Evolutionary conservation across 92 coral and sea anemone species (phyloP).

Genomic region (Pocillopora grandis): DNA sequence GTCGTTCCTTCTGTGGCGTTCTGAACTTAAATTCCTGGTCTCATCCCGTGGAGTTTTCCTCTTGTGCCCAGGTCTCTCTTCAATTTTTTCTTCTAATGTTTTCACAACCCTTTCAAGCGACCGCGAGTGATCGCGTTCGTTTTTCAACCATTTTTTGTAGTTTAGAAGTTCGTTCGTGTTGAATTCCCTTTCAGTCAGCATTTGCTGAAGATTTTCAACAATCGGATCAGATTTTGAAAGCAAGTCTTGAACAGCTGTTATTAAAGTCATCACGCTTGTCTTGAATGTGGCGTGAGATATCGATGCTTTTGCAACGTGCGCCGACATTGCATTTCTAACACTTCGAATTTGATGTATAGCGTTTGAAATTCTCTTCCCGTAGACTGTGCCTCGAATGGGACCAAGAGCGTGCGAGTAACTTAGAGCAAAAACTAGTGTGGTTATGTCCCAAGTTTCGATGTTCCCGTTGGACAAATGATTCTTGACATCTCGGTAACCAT

Average conservation of each 20-base stretch:
- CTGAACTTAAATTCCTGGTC: too few species aligned
- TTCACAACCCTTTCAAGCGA: constrained; percentile 34
- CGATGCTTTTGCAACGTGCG: constrained; percentile 23
- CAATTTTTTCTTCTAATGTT: constrained; percentile 7
- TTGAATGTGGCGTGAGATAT: constrained; percentile 28
- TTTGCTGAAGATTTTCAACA: constrained; percentile 14
- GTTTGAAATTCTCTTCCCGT: constrained; percentile 13
- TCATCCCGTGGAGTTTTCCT: not conserved
- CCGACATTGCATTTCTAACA: constrained; percentile 30
- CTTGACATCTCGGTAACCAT: constrained; percentile 30
- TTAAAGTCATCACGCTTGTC: constrained; percentile 15
- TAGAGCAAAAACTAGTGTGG: constrained; percentile 32
- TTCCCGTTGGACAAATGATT: constrained; percentile 24
- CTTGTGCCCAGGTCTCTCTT: not conserved
- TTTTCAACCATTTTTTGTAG: constrained; percentile 7
- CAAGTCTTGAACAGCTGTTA: constrained; percentile 38
- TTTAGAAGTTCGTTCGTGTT: constrained; percentile 22
- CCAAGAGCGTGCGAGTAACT: constrained; percentile 32
- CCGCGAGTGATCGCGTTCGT: constrained; percentile 8
- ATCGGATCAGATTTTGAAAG: constrained; percentile 28
- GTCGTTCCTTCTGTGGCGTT: not conserved
- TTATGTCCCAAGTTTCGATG: constrained; percentile 43
- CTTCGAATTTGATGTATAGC: constrained; percentile 26
- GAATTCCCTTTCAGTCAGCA: constrained; percentile 43
- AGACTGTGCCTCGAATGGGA: constrained; percentile 3